Evolutionary conservation across 2,888 invertebrate genomes (phyloP), one percentile per base, ranked within the genome.

Genomic region (Smittia aterrima): DNA sequence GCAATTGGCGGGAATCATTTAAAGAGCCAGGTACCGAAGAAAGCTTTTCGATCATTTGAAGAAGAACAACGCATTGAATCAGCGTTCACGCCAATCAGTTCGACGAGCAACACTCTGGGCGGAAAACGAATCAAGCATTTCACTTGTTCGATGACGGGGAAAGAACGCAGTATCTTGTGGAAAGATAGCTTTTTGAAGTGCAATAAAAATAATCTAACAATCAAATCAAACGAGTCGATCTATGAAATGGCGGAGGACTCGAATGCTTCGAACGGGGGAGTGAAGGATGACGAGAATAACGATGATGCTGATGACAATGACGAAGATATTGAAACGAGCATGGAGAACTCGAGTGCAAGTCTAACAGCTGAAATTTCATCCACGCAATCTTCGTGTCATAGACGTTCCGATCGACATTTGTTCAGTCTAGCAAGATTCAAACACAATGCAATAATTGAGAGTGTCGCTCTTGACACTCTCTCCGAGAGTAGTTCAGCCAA

Each of bases 1-100:
- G 82, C 83, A 0, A 80, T 81, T 9, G 78, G 67, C 25, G 78
- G 78, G 18, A 79, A 80, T 38, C 80, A 82, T 76, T 77, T 83
- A 38, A 81, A 81, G 76, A 80, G 82, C 74, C 41, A 38, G 38
- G 82, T 80, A 20, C 82, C 81, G 75, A 82, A 82, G 9, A 75
- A 81, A 78, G 81, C 81, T 54, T 83, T 83, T 64, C 81, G 83
- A 20, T 83, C 83, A 6, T 77, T 83, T 73, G 83, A 83, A 76
- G 83, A 83, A 77, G 83, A 83, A 76, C 80, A 81, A 1, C 82
- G 83, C 74, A 83, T 83, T 41, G 83, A 83, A 54, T 82, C 80
- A 47, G 83, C 83, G 54, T 83, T 83, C 71, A 79, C 80, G 77
- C 83, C 83, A 27, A 82, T 83, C 74, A 78, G 79, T 4, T 27